Evolutionary conservation across 1,140 invertebrate genomes (phyloP), one percentile per base, ranked within the genome.

Genomic region (Drosophila ohnishii): DNA sequence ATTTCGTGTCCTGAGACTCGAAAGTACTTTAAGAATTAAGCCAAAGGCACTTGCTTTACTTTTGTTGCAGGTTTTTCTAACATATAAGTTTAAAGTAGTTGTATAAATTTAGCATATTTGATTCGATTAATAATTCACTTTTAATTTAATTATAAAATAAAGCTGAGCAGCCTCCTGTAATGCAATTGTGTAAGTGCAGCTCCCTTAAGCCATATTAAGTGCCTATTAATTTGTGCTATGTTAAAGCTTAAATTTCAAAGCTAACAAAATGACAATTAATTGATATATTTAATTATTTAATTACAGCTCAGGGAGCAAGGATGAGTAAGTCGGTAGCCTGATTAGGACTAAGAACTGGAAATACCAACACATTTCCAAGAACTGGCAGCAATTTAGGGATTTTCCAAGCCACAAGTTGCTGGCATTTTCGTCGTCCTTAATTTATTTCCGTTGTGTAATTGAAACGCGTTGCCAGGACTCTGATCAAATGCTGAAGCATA

Each of bases 401-500:
- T 67, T 55, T 47, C n/a, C 19, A 7, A 40, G 39, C 62, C 48
- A 47, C 73, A 60, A 67, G 53, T 48, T 48, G 42, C 34, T 25
- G n/a, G 64, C 25, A 53, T 47, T 73, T 39, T 45, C 22, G 62
- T 37, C 56, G 57, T 62, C 57, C 51, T 64, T 88, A 80, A 88
- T 87, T 87, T 87, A 87, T 87, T 88, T 87, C 44, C 60, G 72
- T 67, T 69, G 67, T 76, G 83, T 87, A 87, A 87, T 87, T 88
- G 83, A 81, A 77, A 72, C 78, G 73, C 61, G 72, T 77, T 77
- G 74, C 64, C 65, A 55, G 64, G 72, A 66, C 47, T 47, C 60
- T 55, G 80, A 75, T 80, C 77, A 76, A 87, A 82, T 86, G 84
- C 67, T 67, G 60, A 51, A 34, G 73, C 83, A 83, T 87, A 87